Conservation (phyloP, 2,888 invertebrate genomes). For the Hofmannophila pseudospretella region DNA sequence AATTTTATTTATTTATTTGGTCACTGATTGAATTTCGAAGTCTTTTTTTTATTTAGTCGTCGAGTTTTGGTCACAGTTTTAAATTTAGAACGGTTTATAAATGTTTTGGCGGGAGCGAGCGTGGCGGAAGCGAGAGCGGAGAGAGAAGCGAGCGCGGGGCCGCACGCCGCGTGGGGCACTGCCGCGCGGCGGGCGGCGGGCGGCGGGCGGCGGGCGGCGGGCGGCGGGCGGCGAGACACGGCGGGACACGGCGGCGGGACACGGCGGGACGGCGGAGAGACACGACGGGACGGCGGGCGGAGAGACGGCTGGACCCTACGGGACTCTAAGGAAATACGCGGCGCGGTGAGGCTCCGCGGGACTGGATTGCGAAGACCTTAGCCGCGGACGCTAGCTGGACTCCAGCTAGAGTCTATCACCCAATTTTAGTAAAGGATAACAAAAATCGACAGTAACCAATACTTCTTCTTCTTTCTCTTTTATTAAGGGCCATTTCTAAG, state of each 20-base stretch:
- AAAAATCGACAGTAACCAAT: too few species aligned
- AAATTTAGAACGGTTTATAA: conserved; percentile 5
- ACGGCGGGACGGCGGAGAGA: too few species aligned
- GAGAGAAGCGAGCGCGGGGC: conserved; percentile 6
- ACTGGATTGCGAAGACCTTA: too few species aligned
- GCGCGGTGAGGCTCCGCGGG: too few species aligned
- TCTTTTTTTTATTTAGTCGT: background rate
- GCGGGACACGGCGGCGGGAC: background rate
- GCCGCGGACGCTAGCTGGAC: too few species aligned
- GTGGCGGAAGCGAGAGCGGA: conserved; percentile 5
- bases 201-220: background rate
- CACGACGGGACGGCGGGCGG: too few species aligned
- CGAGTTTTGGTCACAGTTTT: background rate
- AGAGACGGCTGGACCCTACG: background rate
- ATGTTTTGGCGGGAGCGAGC: conserved; percentile 13
- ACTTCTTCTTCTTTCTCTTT: too few species aligned
- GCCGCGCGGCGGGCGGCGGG: background rate
- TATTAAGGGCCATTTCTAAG: too few species aligned
- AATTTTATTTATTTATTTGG: background rate
- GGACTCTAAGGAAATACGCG: background rate
- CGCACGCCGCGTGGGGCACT: conserved; percentile 6
- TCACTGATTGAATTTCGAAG: background rate
- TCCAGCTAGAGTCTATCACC: too few species aligned
- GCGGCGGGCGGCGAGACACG: background rate
- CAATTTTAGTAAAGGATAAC: too few species aligned